Conservation (phyloP, 2,113 vertebrate species). For the Hyperoodon ampullatus region DNA sequence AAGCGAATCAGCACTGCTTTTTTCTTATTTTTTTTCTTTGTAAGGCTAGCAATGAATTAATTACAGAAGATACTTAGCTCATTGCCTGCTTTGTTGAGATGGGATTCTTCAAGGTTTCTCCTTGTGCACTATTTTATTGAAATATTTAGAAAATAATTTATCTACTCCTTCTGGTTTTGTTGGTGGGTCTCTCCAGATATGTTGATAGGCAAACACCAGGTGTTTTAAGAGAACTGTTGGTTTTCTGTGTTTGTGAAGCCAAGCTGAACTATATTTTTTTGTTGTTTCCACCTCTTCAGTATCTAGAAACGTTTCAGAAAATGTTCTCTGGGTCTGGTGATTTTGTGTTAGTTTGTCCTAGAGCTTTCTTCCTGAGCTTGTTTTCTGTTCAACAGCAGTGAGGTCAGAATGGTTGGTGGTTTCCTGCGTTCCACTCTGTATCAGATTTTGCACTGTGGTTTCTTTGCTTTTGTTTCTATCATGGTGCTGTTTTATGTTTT, state of each 20-base stretch:
- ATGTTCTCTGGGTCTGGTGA: not conserved
- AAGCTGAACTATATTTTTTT: not conserved
- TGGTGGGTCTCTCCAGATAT: conserved; percentile 10
- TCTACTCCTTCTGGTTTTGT: conserved; percentile 53
- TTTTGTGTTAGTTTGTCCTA: not conserved
- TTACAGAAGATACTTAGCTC: conserved; percentile 6
- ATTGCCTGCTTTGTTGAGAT: not conserved
- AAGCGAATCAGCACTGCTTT: not conserved
- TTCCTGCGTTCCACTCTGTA: not conserved
- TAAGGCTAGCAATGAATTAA: not conserved
- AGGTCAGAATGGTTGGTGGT: not conserved
- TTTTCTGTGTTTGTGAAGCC: not conserved
- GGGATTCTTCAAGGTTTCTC: not conserved
- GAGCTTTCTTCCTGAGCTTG: not conserved
- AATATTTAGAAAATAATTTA: conserved; percentile 4
- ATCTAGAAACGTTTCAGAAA: not conserved
- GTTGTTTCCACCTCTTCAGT: not conserved
- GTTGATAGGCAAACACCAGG: conserved; percentile 51
- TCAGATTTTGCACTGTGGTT: not conserved
- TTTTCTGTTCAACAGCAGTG: not conserved
- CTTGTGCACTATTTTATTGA: not conserved
- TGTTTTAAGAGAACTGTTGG: not conserved
- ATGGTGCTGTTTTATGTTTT: not conserved
- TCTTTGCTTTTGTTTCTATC: conserved; percentile 5
- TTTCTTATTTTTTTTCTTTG: not conserved